Conservation (phyloP, 1,140 invertebrate species). For the Linepithema humile region DNA sequence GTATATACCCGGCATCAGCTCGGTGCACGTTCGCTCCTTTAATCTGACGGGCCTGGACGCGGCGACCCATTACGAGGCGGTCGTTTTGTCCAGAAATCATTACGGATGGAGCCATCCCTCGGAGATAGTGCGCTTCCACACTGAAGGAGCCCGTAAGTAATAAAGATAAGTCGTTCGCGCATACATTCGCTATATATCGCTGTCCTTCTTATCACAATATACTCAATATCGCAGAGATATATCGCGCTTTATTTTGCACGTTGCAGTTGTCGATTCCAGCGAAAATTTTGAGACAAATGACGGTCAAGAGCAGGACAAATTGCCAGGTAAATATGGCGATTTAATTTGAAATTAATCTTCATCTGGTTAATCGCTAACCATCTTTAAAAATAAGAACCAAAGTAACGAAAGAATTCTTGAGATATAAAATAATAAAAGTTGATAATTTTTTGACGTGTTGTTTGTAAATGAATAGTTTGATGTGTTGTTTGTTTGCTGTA, state of each 20-base stretch:
- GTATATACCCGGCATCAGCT: slow-evolving; percentile 88
- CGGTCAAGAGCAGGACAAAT: slow-evolving; percentile 35
- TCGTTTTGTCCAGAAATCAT: slow-evolving; percentile 89
- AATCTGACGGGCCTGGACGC: slow-evolving; percentile 88
- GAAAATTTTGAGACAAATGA: slow-evolving; percentile 38
- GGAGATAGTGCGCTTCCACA: slow-evolving; percentile 87
- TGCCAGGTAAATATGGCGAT: slow-evolving; percentile 31
- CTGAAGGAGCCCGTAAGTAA: slow-evolving; percentile 86
- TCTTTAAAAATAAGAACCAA: too few relatives aligned
- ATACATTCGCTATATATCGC: slow-evolving; percentile 7
- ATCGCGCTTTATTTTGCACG: not conserved
- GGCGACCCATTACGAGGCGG: slow-evolving; percentile 88
- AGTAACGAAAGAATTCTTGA: not conserved
- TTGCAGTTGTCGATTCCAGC: slow-evolving; percentile 26
- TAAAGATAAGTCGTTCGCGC: slow-evolving; percentile 41
- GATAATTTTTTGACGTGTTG: not conserved
- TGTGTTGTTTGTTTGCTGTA: not conserved
- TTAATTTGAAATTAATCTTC: not conserved
- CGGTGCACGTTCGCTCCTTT: slow-evolving; percentile 88
- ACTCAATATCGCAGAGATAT: slow-evolving; percentile 11
- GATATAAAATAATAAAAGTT: not conserved
- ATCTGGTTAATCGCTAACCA: not conserved
- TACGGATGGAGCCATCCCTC: slow-evolving; percentile 89
- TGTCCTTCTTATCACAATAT: slow-evolving; percentile 10
- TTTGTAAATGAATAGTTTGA: not conserved